A percentile compares a stretch with the other conserved stretches of the same genome.
These are phyloP conservation scores for Cryptoblepharus egeriae DNA, from an alignment of 2,797 vertebrate species.

Conservation along the genomic window DNA sequence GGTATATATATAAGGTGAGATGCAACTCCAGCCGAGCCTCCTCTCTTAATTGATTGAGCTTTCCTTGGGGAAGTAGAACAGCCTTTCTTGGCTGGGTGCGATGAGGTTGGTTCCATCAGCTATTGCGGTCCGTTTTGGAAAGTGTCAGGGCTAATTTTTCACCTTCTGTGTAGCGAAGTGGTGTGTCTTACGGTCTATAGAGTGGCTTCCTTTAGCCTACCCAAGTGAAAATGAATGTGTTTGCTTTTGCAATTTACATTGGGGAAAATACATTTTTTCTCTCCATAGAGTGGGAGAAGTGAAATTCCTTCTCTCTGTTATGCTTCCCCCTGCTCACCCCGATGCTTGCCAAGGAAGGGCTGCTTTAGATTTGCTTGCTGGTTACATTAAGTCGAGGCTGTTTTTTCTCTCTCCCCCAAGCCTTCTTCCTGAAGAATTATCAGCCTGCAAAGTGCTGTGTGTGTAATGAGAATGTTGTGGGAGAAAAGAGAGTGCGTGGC, in stretches of 20 bases:
- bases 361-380: not conserved
- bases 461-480: not conserved
- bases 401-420: not conserved
- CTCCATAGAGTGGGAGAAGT: not conserved
- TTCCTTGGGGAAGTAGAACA: not conserved
- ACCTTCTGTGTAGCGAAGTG: too few relatives aligned
- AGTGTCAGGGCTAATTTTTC: not conserved
- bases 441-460: not conserved
- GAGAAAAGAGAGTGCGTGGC: not conserved
- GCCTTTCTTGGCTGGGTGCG: too few relatives aligned
- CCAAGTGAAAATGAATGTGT: not conserved
- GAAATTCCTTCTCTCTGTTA: not conserved
- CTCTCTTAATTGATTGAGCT: not conserved
- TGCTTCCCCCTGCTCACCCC: not conserved
- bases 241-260: not conserved
- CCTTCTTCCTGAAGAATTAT: not conserved
- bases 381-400: not conserved
- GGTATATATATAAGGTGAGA: not conserved
- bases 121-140: not conserved
- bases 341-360: not conserved
- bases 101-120: not conserved
- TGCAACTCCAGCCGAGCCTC: fast-evolving
- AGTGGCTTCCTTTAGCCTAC: not conserved
- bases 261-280: too few relatives aligned
- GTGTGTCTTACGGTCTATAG: not conserved